phyloP scores from a whole-genome alignment of 2,113 vertebrate species.

The Meriones unguiculatus region DNA sequence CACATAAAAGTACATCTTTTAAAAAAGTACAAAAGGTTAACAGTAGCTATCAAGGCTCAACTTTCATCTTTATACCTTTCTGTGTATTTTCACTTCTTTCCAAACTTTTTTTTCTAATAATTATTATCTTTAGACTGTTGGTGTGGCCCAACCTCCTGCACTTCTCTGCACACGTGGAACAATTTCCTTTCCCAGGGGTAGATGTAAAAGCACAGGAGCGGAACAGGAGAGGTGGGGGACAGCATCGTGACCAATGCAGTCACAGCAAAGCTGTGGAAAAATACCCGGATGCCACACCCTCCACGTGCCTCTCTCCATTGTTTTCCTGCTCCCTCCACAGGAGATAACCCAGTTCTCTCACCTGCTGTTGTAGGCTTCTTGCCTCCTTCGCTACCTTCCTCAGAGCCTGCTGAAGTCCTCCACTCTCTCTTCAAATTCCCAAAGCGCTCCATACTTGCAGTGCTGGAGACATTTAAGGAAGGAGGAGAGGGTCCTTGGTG shows the following conservation, averaged over 20 bases:
- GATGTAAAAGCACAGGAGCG: not conserved
- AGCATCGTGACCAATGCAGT: not conserved
- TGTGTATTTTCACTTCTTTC: constrained; percentile 18
- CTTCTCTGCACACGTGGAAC: constrained; percentile 1
- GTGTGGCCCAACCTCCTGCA: not conserved
- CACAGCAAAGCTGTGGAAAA: constrained; percentile 71
- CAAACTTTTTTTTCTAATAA: constrained; percentile 9
- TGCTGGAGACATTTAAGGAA: not conserved
- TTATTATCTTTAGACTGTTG: not conserved
- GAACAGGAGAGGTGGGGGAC: not conserved
- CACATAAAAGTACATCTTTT: not conserved
- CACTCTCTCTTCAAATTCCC: not conserved
- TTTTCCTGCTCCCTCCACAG: not conserved
- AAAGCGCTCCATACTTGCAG: not conserved
- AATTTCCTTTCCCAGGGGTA: constrained; percentile 58
- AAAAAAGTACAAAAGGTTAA: not conserved
- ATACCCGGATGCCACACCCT: constrained; percentile 7
- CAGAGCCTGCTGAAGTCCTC: not conserved
- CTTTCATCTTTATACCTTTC: constrained; percentile 13
- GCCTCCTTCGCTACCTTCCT: not conserved
- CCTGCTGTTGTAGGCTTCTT: not conserved
- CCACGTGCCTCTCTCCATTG: not conserved
- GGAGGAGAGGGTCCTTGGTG: not conserved
- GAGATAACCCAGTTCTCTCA: constrained; percentile 3
- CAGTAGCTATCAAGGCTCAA: not conserved